Conservation (phyloP, 1,140 invertebrate species). For the Caenorhabditis brenneri region DNA sequence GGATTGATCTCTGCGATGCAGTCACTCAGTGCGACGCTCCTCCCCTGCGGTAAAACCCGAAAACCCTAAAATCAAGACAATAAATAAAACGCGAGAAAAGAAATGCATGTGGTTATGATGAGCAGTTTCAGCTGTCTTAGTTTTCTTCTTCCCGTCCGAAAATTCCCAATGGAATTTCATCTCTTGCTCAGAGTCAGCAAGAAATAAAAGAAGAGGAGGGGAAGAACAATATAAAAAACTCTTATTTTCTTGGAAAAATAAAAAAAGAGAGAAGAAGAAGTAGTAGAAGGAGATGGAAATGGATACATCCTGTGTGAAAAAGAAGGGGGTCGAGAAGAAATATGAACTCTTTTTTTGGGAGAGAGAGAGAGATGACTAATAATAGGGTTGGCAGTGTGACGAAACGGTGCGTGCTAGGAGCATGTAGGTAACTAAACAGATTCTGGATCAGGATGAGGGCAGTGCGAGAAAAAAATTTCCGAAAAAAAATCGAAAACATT, state of each 20-base stretch:
- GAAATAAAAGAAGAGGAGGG: neutral
- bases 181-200: neutral
- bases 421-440: no score
- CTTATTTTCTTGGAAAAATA: neutral
- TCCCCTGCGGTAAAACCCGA: no score
- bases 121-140: slow-evolving; percentile 24
- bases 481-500: no score
- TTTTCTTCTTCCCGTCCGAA: neutral
- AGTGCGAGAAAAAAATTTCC: no score
- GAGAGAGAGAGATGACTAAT: neutral
- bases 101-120: neutral
- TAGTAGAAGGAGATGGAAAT: slow-evolving; percentile 1
- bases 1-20: no score
- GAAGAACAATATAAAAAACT: neutral
- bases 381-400: no score
- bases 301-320: slow-evolving; percentile 33
- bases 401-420: no score
- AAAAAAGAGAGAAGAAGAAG: no score
- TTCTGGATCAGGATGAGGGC: no score
- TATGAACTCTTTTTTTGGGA: slow-evolving; percentile 5
- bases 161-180: neutral
- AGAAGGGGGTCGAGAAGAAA: neutral
- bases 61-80: neutral
- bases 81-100: neutral
- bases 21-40: no score